phyloP scores from a whole-genome alignment of 64 coral and sea anemone genomes.

The Porites lutea region DNA sequence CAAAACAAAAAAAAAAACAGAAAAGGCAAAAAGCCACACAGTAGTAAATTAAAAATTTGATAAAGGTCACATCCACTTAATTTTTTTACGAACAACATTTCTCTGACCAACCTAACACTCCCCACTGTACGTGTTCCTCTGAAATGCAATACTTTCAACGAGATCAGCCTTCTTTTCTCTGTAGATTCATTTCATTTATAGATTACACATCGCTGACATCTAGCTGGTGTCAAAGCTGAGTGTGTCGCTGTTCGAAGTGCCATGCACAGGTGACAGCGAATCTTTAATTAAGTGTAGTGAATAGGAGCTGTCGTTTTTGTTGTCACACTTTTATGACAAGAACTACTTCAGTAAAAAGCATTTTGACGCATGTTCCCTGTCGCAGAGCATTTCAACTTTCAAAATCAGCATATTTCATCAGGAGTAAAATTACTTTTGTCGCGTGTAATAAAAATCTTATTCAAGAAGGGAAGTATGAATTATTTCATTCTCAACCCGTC shows the following conservation, averaged over 20 bases:
- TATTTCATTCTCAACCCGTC: too few species aligned
- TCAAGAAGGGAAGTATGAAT: too few species aligned
- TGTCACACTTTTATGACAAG: background rate
- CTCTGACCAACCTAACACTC: too few species aligned
- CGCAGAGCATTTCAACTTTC: too few species aligned
- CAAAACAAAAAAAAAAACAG: too few species aligned
- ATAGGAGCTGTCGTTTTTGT: background rate
- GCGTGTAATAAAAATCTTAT: too few species aligned
- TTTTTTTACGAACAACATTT: too few species aligned
- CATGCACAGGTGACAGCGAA: background rate
- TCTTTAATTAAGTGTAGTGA: constrained; percentile 17
- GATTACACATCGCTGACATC: background rate
- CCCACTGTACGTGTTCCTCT: too few species aligned
- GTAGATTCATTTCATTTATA: background rate
- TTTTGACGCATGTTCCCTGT: background rate
- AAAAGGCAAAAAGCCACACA: too few species aligned
- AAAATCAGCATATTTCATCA: background rate
- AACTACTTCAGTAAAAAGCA: background rate
- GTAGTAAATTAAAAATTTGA: too few species aligned
- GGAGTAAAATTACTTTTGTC: background rate
- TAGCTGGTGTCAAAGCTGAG: background rate
- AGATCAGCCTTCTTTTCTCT: too few species aligned
- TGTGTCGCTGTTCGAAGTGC: background rate
- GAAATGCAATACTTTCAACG: background rate
- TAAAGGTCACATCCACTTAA: too few species aligned